Evolutionary conservation across 37 sponge, comb jelly and placozoan species (phyloP).

Genomic region (Agelas oroides): DNA sequence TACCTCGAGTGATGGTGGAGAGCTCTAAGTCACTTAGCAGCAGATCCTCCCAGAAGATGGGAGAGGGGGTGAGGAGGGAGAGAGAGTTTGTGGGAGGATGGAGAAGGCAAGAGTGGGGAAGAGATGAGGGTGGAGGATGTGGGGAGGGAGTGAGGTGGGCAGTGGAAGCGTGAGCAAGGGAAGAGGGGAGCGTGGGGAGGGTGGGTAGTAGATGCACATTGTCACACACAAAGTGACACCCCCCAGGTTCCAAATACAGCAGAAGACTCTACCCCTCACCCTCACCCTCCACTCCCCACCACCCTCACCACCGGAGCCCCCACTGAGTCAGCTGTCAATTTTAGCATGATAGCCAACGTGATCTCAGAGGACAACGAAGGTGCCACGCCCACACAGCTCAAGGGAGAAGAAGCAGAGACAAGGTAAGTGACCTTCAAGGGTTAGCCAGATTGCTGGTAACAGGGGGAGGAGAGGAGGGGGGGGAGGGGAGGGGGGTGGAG

Average conservation of each 20-base stretch:
- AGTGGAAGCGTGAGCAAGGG: neutral
- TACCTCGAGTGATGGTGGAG: neutral
- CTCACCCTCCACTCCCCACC: too few relatives aligned
- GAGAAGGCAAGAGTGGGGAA: neutral
- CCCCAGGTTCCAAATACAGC: too few relatives aligned
- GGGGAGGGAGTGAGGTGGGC: neutral
- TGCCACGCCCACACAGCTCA: neutral
- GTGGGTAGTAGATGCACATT: too few relatives aligned
- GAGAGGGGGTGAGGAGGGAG: neutral
- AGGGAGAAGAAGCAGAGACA: neutral
- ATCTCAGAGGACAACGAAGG: neutral
- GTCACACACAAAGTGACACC: too few relatives aligned
- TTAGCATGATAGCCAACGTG: neutral
- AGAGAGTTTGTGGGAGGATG: neutral
- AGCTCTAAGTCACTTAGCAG: conserved; percentile 2
- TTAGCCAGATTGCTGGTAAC: neutral
- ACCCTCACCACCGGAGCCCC: neutral
- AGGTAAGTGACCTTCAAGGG: neutral
- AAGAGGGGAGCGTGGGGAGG: too few relatives aligned
- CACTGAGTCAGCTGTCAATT: neutral
- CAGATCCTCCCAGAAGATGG: neutral
- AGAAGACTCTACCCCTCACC: too few relatives aligned
- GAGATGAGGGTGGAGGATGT: neutral
- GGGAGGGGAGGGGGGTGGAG: too few relatives aligned
- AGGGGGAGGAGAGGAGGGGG: neutral